Percentiles rank a stretch among this genome's conserved stretches.
phyloP scores from a whole-genome alignment of 2,888 invertebrate species.

The Chamaedrilus cognettii region DNA sequence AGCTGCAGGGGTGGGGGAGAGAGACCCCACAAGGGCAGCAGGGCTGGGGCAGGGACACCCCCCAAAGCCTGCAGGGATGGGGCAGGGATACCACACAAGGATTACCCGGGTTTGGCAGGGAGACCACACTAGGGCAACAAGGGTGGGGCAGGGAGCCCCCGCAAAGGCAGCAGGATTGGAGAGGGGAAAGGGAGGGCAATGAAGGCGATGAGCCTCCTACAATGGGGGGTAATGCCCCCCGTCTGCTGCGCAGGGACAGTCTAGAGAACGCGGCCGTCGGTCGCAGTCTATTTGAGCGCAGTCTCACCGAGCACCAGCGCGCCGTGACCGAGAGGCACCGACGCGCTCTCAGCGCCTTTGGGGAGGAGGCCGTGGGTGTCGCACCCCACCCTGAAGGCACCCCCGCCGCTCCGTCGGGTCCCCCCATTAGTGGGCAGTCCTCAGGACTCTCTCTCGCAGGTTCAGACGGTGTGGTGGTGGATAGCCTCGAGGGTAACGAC shows the following conservation, averaged over 20 bases:
- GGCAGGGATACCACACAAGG: no score
- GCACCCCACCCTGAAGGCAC: not conserved
- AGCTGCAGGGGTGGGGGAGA: not conserved
- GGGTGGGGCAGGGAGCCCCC: not conserved
- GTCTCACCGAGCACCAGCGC: slow-evolving; percentile 8
- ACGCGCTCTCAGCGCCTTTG: slow-evolving; percentile 1
- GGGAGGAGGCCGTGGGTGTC: slow-evolving; percentile 1
- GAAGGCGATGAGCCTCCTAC: not conserved
- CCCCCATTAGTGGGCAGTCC: no score
- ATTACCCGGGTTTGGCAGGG: no score
- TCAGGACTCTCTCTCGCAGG: no score
- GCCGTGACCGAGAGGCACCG: not conserved
- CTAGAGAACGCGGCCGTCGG: not conserved
- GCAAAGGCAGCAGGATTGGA: no score
- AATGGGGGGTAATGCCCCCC: not conserved
- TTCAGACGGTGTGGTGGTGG: no score
- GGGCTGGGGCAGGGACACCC: no score
- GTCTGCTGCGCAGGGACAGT: slow-evolving; percentile 8
- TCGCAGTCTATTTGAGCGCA: slow-evolving; percentile 14
- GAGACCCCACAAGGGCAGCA: no score
- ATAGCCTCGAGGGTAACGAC: no score
- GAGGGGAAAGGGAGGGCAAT: not conserved
- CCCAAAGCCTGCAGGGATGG: no score
- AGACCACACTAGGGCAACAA: not conserved
- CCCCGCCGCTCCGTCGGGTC: not conserved